Base-by-base conservation (phyloP, 2,888 invertebrate genomes). In the Drosophila pseudotakahashii region DNA sequence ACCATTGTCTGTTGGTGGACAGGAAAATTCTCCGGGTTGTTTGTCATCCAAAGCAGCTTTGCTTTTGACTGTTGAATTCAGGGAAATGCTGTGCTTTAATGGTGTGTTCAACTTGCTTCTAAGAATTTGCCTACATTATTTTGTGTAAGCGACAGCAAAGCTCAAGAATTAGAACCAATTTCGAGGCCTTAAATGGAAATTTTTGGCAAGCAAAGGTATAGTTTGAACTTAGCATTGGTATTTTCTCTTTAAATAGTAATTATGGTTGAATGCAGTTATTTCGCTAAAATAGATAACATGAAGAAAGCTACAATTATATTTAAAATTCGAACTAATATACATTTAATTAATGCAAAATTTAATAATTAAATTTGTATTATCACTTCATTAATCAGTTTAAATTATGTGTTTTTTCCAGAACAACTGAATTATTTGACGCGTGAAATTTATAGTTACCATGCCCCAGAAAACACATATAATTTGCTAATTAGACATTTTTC, bases 401-500 rank as follows among this genome's bases (percentile, higher is more conserved):
- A 13, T 6, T n/a, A 4, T 37, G 37, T 7, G 37, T n/a, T 37
- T 37, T n/a, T 37, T 39, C 3, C 14, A 19, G 10, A 45, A 7
- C 13, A 45, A 9, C 13, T 45, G 7, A 7, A 50, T 34, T 45
- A n/a, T 11, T 1, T 45, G n/a, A 23, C 7, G 34, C 34, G 19
- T 44, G 19, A 36, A 32, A 44, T n/a, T 26, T 16, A 36, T 13
- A 41, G 7, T 11, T 39, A 3, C 16, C 11, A 57, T 30, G 36
- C n/a, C n/a, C 16, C 4, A 45, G 30, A 7, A 45, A 45, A 32
- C n/a, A 11, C 11, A 37, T 37, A 13, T n/a, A 7, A 14, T 19
- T 30, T 13, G 30, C 19, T 37, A 61, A 61, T 45, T 60, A 60
- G n/a, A 26, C 34, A 57, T 26, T 37, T 11, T 7, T 26, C 10